phyloP scores from a whole-genome alignment of 2,888 invertebrate genomes.

The Dicycla oo region DNA sequence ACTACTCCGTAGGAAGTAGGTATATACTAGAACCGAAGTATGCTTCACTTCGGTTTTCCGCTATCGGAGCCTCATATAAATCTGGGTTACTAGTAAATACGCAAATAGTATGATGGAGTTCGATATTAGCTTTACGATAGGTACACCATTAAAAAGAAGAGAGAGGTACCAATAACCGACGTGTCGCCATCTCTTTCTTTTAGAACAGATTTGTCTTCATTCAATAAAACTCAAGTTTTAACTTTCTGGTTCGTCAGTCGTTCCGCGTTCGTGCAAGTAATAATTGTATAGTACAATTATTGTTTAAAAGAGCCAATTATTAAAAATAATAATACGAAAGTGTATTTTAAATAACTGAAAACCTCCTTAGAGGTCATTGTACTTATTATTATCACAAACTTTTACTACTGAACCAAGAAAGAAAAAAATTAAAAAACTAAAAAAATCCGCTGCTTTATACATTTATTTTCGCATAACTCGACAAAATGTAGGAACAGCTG shows the following conservation, averaged over 20 bases:
- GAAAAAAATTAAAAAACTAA: not conserved
- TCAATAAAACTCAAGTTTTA: not conserved
- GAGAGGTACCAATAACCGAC: not conserved
- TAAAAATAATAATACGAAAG: no score
- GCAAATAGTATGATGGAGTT: not conserved
- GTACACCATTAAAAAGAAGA: not conserved
- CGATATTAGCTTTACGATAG: not conserved
- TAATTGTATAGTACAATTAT: no score
- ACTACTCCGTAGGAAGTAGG: conserved; percentile 1
- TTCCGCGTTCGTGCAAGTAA: no score
- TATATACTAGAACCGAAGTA: conserved; percentile 3
- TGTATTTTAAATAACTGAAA: no score
- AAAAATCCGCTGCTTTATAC: not conserved
- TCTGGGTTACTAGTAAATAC: no score
- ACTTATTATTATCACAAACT: not conserved
- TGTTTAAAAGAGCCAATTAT: no score
- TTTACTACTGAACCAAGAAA: not conserved
- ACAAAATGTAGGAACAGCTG: not conserved
- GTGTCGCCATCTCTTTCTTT: not conserved
- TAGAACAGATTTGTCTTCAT: conserved; percentile 2
- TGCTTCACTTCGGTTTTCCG: not conserved
- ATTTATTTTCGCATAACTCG: no score
- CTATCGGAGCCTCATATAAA: not conserved
- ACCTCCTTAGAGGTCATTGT: not conserved
- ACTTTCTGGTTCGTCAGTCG: not conserved